Evolutionary conservation across 2,113 vertebrate genomes (phyloP).

Genomic region (Cairina moschata): DNA sequence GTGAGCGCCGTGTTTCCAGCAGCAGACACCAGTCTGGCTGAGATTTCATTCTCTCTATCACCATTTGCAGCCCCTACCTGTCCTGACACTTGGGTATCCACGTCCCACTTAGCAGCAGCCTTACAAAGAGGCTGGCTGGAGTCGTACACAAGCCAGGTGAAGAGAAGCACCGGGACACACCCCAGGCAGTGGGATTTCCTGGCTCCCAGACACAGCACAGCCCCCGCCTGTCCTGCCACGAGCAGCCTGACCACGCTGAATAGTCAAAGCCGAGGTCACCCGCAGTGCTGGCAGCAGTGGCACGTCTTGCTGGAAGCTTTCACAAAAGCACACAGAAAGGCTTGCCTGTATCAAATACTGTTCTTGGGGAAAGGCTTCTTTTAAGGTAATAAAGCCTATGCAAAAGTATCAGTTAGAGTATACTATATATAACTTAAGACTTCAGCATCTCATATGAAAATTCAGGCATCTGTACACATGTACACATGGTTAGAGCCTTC

Average conservation of each 20-base stretch:
- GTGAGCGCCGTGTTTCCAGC: background rate
- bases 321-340: background rate
- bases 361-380: background rate
- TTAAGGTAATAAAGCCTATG: background rate
- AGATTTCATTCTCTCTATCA: background rate
- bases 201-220: background rate
- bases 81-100: accelerated
- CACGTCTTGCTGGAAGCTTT: background rate
- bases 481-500: background rate
- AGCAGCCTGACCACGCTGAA: background rate
- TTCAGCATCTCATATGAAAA: background rate
- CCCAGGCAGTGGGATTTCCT: background rate
- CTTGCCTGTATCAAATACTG: background rate
- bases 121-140: accelerated
- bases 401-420: background rate
- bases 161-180: background rate
- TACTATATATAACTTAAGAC: background rate
- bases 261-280: background rate
- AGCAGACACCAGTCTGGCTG: background rate
- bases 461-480: background rate
- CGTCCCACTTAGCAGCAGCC: accelerated
- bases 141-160: accelerated
- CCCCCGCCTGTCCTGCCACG: background rate
- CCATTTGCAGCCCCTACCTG: background rate
- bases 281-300: background rate